phyloP scores from a whole-genome alignment of 2,888 invertebrate genomes.

The Coenonympha arcania region DNA sequence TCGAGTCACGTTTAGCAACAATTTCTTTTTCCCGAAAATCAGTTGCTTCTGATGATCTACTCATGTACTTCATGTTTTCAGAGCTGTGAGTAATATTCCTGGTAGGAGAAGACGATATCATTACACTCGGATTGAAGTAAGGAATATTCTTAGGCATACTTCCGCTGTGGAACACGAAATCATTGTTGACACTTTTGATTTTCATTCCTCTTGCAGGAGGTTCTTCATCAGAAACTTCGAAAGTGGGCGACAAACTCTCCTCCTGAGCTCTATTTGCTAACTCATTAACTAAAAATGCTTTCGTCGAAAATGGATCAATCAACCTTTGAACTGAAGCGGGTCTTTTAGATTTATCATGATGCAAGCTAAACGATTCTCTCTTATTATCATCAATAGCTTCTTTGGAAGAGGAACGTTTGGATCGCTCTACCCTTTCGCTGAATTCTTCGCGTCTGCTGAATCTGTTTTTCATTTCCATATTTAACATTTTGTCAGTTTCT shows the following conservation, averaged over 20 bases:
- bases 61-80: constrained; percentile 55
- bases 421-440: constrained; percentile 43
- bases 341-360: constrained; percentile 56
- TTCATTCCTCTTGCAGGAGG: constrained; percentile 52
- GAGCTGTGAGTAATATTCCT: constrained; percentile 59
- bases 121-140: constrained; percentile 55
- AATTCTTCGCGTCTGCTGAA: constrained; percentile 61
- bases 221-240: constrained; percentile 55
- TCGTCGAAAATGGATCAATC: constrained; percentile 57
- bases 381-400: constrained; percentile 56
- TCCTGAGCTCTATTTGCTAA: constrained; percentile 45
- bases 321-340: constrained; percentile 56
- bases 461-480: constrained; percentile 58
- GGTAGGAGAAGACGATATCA: constrained; percentile 58
- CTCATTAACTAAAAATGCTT: constrained; percentile 63
- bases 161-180: constrained; percentile 57
- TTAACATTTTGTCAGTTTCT: constrained; percentile 66
- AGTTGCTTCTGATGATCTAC: constrained; percentile 55
- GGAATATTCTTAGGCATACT: constrained; percentile 67
- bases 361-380: constrained; percentile 52
- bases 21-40: constrained; percentile 53
- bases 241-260: constrained; percentile 43
- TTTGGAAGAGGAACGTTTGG: constrained; percentile 55
- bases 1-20: constrained; percentile 49
- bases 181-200: constrained; percentile 51